These are phyloP conservation scores for Ennomos erosarius DNA, from an alignment of 2,888 invertebrate species.

Conservation along the genomic window DNA sequence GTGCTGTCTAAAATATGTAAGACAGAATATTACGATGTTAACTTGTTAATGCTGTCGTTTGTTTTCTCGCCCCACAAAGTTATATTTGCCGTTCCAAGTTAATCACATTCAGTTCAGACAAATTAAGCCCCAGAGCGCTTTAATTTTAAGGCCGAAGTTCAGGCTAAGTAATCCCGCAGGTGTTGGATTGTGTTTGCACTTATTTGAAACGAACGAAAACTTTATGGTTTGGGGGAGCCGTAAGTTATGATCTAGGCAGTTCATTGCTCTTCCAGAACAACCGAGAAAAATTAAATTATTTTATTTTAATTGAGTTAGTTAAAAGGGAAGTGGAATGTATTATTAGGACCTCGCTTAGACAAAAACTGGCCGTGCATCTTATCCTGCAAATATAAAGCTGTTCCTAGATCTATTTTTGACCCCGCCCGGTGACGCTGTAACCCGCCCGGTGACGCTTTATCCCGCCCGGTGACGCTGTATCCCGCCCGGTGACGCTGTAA, in stretches of 20 bases:
- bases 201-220: conserved; percentile 58
- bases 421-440: no score
- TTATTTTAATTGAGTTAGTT: no score
- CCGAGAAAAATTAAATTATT: no score
- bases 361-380: no score
- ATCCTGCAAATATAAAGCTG: no score
- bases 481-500: no score
- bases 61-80: conserved; percentile 48
- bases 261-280: conserved; percentile 17
- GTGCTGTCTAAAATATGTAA: conserved; percentile 22
- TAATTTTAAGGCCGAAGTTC: conserved; percentile 57
- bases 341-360: no score
- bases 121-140: conserved; percentile 59
- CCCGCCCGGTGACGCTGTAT: no score
- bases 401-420: no score
- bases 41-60: conserved; percentile 54
- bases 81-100: conserved; percentile 61
- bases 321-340: no score
- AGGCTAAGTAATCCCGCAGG: conserved; percentile 60
- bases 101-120: conserved; percentile 61
- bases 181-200: conserved; percentile 62
- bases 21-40: conserved; percentile 44
- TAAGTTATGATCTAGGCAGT: conserved; percentile 46
- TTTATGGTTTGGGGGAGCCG: conserved; percentile 45
- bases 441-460: no score